Base-by-base conservation (phyloP, 2,113 vertebrate species). In the Phylloscopus trochiloides region DNA sequence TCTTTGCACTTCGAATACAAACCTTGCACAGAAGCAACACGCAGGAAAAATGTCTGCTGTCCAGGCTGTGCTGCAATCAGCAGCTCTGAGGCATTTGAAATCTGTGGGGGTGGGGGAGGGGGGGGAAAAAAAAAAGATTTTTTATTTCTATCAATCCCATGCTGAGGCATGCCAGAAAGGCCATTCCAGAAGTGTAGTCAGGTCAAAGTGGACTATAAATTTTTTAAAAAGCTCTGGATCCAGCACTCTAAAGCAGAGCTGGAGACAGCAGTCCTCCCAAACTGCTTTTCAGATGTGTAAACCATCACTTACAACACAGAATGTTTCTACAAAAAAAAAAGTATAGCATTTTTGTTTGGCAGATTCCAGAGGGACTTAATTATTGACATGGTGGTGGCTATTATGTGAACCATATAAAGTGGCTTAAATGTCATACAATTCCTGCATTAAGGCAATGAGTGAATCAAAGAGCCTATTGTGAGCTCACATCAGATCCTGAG, bases 131-230 rank as follows among this genome's bases (percentile, higher is more conserved):
- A 34, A 34, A 34, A 7, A 17, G 25, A 73, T 66, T n/a, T 84
- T 94, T 95, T 74, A 59, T 34, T 90, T 83, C 94, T 94, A 67
- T 80, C 79, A 66, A 70, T 93, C 28, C 12, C 52, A 29, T 47
- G 29, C 74, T 88, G 83, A 94, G 19, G 14, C 47, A 86, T 59
- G 31, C 72, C 72, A 94, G 79, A 84, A 88, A 86, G 34, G 43
- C 72, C 63, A 77, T 94, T 70, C 79, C 79, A 95, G 83, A 83
- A 63, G 42, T 5, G 2, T 4, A 63, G 63, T 74, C 29, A 72
- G 38, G 75, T 66, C 67, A 73, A 92, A 92, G 15, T 10, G 32
- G 59, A 34, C 72, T 51, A 77, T 62, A 90, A 76, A 73, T 95
- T 80, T 83, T 66, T 50, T 34, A 51, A 66, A 36, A 43, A 54